Conservation (phyloP, 2,113 vertebrate species). For the Numida meleagris region DNA sequence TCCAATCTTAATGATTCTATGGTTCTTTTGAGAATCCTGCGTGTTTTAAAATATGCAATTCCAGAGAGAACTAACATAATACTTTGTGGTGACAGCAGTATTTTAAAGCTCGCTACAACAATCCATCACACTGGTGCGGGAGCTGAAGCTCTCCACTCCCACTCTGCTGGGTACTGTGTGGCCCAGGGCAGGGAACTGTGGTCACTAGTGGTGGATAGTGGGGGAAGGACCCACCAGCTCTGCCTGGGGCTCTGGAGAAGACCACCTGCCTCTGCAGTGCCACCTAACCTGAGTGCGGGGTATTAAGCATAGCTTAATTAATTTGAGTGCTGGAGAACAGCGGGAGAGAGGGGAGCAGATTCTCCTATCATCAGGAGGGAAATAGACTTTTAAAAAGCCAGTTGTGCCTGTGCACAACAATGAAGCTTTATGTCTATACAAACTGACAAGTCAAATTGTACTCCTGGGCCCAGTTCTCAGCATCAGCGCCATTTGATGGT, state of each 20-base stretch:
- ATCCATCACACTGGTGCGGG: neutral
- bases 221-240: no score
- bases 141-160: neutral
- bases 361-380: constrained; percentile 70
- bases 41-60: neutral
- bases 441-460: constrained; percentile 83
- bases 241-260: neutral
- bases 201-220: neutral
- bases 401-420: constrained; percentile 70
- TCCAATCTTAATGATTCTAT: no score
- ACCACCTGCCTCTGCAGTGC: neutral
- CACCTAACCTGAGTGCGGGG: neutral
- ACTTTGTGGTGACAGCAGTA: neutral
- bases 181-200: neutral
- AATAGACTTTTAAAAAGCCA: constrained; percentile 70
- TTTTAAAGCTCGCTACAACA: neutral
- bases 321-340: constrained; percentile 32
- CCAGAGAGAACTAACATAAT: neutral
- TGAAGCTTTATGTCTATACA: constrained; percentile 80
- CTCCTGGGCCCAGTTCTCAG: constrained; percentile 78
- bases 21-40: neutral
- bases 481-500: constrained; percentile 67
- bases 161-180: fast-evolving
- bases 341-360: constrained; percentile 51
- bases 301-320: neutral